Base-by-base conservation (phyloP, 2,888 invertebrate genomes). In the Lasioglossum vierecki region DNA sequence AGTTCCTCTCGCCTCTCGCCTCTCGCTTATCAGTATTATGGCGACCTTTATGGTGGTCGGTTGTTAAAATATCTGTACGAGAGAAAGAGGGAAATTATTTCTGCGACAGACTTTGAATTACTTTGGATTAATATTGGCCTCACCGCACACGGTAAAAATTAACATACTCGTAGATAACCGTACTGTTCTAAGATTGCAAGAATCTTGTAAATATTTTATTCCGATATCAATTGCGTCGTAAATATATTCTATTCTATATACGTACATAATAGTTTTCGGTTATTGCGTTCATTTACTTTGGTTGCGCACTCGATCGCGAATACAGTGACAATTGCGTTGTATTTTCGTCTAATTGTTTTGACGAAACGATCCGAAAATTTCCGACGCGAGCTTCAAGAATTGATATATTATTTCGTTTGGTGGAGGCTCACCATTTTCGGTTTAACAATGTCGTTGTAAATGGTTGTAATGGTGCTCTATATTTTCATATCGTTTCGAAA, bases 1-100 rank as follows among this genome's bases (percentile, higher is more conserved):
- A 35, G 35, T 35, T 35, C 35, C 35, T 35, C 35, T 35, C 35
- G 35, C 35, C 35, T 35, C 35, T 35, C 35, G 35, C 70, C 73
- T 72, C 79, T n/a, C n/a, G 15, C 41, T 35, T 35, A 57, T 80
- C 83, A 86, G 87, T 87, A 76, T 88, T 89, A 89, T 89, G 89
- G 85, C 88, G 88, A 87, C 85, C 81, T 78, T 85, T 83, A 76
- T 78, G 76, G 76, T 76, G 66, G 71, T 66, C 39, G 79, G 77
- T 77, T 57, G 78, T 78, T 84, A 9, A 77, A 77, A 72, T 87
- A 39, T 49, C 26, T 39, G 57, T 78, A 66, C 60, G 1, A 46
- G 46, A 46, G 68, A 76, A 44, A 70, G 53, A 41, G 57, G 46
- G n/a, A 41, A 18, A 63, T 18, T 41, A 39, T 68, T 63, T 39